Evolutionary conservation across 2,888 invertebrate species (phyloP), one percentile per base, ranked within the genome.

Genomic region (Caenorhabditis sp.): DNA sequence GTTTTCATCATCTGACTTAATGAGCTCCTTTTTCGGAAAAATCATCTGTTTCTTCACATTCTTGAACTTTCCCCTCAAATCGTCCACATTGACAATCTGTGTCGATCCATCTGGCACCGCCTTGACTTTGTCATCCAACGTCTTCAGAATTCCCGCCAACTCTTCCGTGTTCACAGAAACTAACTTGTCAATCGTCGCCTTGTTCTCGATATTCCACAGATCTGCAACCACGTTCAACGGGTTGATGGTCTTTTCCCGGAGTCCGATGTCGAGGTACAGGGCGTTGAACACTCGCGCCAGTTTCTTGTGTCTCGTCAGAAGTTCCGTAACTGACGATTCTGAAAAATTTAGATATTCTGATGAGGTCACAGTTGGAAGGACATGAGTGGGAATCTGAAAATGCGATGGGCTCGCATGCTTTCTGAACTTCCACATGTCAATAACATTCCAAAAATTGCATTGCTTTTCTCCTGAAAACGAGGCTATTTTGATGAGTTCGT

Each of bases 161-260:
- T 22, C 59, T 3, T 59, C 59, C 7, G 38, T 22, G 35, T 59
- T 59, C 38, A 59, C 19, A 38, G 59, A 59, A 38, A 59, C 59
- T 38, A 59, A 59, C 38, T 59, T 59, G 22, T 59, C 59, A 38
- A 59, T 6, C 3, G 22, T 6, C 14, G n/a, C 12, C n/a, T 12
- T 35, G 38, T 59, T 19, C 31, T 58, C 31, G 19, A 59, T 16
- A 38, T 59, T n/a, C 5, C 7, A 59, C 22, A 59, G 1, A 16
- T 38, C 38, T 10, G 59, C 59, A 0, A 59, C 31, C 19, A 59
- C 35, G 38, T 59, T 38, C 31, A 22, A 59, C 5, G 8, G 19
- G 38, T 38, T 38, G 6, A 59, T 59, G 19, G 19, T 35, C 31
- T 59, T 38, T 10, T 59, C 35, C 10, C 1, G 2, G 8, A 59